These are phyloP conservation scores for Cephus nigrinus DNA, from an alignment of 2,888 invertebrate genomes.

Conservation along the genomic window DNA sequence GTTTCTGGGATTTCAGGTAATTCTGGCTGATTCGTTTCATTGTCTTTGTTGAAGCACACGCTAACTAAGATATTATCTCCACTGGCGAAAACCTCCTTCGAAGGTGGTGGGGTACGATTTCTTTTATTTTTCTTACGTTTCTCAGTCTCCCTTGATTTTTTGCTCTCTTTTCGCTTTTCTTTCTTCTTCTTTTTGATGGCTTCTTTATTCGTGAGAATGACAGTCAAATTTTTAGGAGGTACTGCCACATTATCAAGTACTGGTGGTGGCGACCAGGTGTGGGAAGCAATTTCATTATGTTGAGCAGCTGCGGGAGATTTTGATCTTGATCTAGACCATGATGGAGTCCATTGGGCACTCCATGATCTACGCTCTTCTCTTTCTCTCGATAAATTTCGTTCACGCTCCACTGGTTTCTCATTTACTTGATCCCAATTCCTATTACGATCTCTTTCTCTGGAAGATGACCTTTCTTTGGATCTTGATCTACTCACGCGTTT, in stretches of 20 bases:
- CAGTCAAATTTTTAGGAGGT: slow-evolving; percentile 70
- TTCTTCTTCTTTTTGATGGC: slow-evolving; percentile 67
- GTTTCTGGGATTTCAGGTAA: slow-evolving; percentile 49
- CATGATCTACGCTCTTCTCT: slow-evolving; percentile 44
- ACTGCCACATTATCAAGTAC: slow-evolving; percentile 63
- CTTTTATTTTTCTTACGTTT: slow-evolving; percentile 65
- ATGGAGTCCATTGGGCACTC: slow-evolving; percentile 67
- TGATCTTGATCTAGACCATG: slow-evolving; percentile 73
- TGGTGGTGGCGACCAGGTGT: slow-evolving; percentile 73
- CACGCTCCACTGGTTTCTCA: slow-evolving; percentile 45
- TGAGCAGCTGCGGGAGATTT: slow-evolving; percentile 61
- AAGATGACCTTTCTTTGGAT: slow-evolving; percentile 46
- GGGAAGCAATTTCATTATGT: slow-evolving; percentile 36
- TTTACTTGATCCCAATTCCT: slow-evolving; percentile 56
- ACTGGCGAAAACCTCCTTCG: slow-evolving; percentile 92
- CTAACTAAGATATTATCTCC: slow-evolving; percentile 94
- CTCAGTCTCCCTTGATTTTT: slow-evolving; percentile 58
- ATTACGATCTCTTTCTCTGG: slow-evolving; percentile 47
- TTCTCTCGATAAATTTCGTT: slow-evolving; percentile 33
- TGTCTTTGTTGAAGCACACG: slow-evolving; percentile 85
- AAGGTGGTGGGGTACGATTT: slow-evolving; percentile 72
- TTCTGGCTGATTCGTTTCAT: slow-evolving; percentile 51
- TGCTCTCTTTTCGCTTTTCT: slow-evolving; percentile 67
- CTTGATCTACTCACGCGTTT: slow-evolving; percentile 51
- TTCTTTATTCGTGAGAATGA: slow-evolving; percentile 72